Percentiles rank a stretch among this genome's conserved stretches.
These are phyloP conservation scores for Meganola albula DNA, from an alignment of 2,888 invertebrate genomes.

Conservation along the genomic window DNA sequence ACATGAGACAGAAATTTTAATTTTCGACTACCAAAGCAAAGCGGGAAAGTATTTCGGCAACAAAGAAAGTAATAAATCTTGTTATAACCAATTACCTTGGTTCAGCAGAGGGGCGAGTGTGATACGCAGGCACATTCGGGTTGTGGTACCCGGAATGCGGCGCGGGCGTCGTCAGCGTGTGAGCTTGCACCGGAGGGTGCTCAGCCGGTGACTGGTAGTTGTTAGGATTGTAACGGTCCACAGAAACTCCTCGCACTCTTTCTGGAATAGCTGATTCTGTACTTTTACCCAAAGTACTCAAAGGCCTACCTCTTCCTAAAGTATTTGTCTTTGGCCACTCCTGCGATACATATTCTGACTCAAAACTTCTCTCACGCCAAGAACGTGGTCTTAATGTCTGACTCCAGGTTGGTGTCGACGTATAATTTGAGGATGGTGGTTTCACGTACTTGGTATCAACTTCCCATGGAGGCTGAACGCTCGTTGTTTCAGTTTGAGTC, in stretches of 20 bases:
- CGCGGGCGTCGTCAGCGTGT: conserved; percentile 61
- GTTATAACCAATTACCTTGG: too few species aligned
- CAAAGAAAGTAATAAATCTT: too few species aligned
- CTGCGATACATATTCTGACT: conserved; percentile 61
- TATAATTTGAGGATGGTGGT: conserved; percentile 43
- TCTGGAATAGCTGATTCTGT: conserved; percentile 45
- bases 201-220: conserved; percentile 63
- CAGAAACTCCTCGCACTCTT: conserved; percentile 62
- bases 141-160: conserved; percentile 59
- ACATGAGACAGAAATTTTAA: too few species aligned
- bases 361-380: conserved; percentile 67
- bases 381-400: conserved; percentile 67
- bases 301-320: conserved; percentile 60
- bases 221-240: conserved; percentile 67
- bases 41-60: too few species aligned
- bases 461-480: conserved; percentile 65
- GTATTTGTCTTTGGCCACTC: conserved; percentile 66
- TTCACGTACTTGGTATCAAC: conserved; percentile 51
- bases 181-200: conserved; percentile 67
- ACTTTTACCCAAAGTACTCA: conserved; percentile 52
- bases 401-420: conserved; percentile 66
- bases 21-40: too few species aligned
- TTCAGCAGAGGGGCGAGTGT: conserved; percentile 68
- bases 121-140: conserved; percentile 71
- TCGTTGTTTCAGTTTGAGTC: conserved; percentile 46